Evolutionary conservation across 2,888 invertebrate genomes (phyloP).

Genomic region (Thereva nobilitata): DNA sequence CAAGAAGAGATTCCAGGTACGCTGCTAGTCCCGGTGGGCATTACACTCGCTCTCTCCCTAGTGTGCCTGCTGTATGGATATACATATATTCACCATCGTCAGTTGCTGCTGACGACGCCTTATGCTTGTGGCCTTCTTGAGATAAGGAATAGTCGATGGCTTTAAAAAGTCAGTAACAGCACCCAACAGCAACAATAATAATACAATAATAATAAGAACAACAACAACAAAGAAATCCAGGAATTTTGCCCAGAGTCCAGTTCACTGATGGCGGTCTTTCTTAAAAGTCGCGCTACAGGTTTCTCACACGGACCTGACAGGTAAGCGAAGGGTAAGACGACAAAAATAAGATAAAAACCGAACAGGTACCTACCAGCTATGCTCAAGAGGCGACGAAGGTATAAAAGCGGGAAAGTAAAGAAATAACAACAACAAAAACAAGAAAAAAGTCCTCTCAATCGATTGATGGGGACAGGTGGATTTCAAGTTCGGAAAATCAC

Average conservation of each 20-base stretch:
- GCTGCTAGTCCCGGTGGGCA: constrained; percentile 18
- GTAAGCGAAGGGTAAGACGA: constrained; percentile 7
- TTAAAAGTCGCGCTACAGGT: constrained; percentile 15
- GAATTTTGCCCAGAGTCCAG: constrained; percentile 22
- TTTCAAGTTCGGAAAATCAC: constrained; percentile 21
- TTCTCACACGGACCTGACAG: neutral
- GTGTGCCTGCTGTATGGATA: too few species aligned
- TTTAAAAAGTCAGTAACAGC: too few species aligned
- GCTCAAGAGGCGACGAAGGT: too few species aligned
- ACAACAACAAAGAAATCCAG: neutral
- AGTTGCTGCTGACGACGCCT: too few species aligned
- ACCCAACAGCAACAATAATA: too few species aligned
- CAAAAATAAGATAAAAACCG: constrained; percentile 26
- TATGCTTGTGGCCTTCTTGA: too few species aligned
- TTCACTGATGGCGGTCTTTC: constrained; percentile 26
- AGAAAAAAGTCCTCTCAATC: constrained; percentile 24
- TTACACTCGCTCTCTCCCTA: constrained; percentile 9
- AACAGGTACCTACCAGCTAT: constrained; percentile 12
- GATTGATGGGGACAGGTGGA: constrained; percentile 33
- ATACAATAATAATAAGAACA: too few species aligned
- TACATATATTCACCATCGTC: too few species aligned
- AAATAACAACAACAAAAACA: constrained; percentile 5
- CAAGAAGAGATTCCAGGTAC: constrained; percentile 31
- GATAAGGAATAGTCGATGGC: too few species aligned
- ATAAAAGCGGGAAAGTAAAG: too few species aligned